Conservation (phyloP, 2,113 vertebrate species). For the Saccopteryx bilineata region DNA sequence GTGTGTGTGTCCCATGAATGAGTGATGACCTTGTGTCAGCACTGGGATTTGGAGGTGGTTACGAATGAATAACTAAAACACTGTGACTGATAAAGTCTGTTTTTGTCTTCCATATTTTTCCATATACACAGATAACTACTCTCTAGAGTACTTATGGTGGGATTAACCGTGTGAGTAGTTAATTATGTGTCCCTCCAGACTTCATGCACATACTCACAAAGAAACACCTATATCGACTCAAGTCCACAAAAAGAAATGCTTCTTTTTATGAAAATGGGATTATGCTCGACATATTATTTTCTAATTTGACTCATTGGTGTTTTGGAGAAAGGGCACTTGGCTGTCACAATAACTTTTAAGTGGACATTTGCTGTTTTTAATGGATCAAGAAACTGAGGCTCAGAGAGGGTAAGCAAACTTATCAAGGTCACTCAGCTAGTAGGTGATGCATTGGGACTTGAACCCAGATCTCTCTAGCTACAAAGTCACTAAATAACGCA, state of each 20-base stretch:
- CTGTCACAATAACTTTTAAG: not conserved
- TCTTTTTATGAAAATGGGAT: slow-evolving; percentile 6
- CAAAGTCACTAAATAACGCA: not conserved
- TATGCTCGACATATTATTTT: not conserved
- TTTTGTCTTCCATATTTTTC: not conserved
- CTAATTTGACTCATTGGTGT: not conserved
- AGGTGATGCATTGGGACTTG: not conserved
- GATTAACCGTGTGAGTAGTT: not conserved
- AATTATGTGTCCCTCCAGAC: not conserved
- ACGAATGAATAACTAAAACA: not conserved
- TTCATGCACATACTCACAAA: not conserved
- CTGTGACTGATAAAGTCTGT: not conserved
- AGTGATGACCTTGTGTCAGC: not conserved
- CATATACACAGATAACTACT: not conserved
- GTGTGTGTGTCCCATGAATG: not conserved
- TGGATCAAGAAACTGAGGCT: slow-evolving; percentile 3
- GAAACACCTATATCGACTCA: not conserved
- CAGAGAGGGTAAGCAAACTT: not conserved
- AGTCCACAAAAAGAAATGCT: not conserved
- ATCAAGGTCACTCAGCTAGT: not conserved
- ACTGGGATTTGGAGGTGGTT: slow-evolving; percentile 8
- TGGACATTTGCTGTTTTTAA: not conserved
- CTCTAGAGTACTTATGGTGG: not conserved
- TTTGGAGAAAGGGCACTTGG: not conserved
- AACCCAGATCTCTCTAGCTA: not conserved